Evolutionary conservation across 1,140 invertebrate species (phyloP).

Genomic region (Caenorhabditis remanei): DNA sequence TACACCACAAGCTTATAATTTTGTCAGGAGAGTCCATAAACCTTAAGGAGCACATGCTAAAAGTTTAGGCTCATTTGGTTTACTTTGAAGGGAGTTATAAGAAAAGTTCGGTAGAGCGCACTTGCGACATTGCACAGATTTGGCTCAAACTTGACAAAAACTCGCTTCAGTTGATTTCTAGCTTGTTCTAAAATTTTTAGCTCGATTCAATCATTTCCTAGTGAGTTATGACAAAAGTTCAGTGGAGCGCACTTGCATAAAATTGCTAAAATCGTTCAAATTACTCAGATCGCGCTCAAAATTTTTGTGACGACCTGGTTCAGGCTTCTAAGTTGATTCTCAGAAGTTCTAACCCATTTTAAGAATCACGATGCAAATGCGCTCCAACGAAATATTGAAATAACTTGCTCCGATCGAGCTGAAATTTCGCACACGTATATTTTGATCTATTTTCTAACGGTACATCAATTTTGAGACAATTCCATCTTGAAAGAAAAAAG

Average conservation of each 20-base stretch:
- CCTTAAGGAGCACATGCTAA: no score
- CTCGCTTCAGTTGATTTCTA: no score
- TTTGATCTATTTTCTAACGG: not conserved
- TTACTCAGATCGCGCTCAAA: not conserved
- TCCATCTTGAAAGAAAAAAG: not conserved
- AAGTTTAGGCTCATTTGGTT: no score
- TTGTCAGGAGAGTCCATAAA: no score
- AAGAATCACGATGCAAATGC: not conserved
- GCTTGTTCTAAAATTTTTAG: not conserved
- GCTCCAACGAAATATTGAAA: not conserved
- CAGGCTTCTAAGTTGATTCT: no score
- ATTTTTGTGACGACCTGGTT: not conserved
- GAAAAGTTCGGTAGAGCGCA: slow-evolving; percentile 7
- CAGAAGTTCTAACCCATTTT: no score
- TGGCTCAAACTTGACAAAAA: no score
- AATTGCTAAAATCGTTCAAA: not conserved
- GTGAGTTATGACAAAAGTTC: not conserved
- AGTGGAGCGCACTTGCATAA: not conserved
- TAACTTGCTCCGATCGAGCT: not conserved
- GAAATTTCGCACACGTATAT: not conserved
- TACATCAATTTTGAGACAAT: not conserved
- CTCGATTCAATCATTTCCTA: not conserved
- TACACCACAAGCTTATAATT: no score
- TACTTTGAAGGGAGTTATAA: not conserved
- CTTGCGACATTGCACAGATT: not conserved